A percentile compares a stretch with the other conserved stretches of the same genome.
Conservation (phyloP, 2,113 vertebrate genomes). For the Ceyx cyanopectus region DNA sequence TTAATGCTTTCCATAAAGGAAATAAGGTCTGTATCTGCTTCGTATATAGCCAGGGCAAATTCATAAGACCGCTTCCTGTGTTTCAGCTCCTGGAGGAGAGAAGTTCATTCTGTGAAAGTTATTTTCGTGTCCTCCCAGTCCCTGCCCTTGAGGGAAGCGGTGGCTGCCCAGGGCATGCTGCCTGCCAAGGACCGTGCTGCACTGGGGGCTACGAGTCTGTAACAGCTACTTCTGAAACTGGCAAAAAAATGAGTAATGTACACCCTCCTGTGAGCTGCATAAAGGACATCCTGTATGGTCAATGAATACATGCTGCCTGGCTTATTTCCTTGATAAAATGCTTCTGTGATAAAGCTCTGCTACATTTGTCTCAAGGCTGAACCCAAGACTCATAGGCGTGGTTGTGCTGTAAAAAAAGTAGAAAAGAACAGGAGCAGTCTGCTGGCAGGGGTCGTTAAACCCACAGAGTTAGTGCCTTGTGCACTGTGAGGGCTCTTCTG, state of each 20-base stretch:
- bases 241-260: not conserved
- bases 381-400: not conserved
- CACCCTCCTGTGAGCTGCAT: not conserved
- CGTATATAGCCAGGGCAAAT: rapidly evolving
- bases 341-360: not conserved
- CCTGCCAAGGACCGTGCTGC: not conserved
- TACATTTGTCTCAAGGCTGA: not conserved
- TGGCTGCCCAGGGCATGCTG: no score
- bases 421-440: no score
- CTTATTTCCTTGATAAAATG: not conserved
- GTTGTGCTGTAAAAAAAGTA: not conserved
- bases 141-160: no score
- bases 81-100: not conserved
- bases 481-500: rapidly evolving
- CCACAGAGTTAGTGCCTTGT: rapidly evolving
- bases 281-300: not conserved
- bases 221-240: not conserved
- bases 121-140: not conserved
- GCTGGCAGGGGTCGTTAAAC: rapidly evolving
- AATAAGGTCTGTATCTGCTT: not conserved
- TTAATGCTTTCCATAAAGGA: not conserved
- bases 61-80: not conserved
- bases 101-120: not conserved
- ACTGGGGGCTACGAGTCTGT: not conserved
- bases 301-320: not conserved